These are phyloP conservation scores for Elegia similella DNA, from an alignment of 2,888 invertebrate species.

Conservation along the genomic window DNA sequence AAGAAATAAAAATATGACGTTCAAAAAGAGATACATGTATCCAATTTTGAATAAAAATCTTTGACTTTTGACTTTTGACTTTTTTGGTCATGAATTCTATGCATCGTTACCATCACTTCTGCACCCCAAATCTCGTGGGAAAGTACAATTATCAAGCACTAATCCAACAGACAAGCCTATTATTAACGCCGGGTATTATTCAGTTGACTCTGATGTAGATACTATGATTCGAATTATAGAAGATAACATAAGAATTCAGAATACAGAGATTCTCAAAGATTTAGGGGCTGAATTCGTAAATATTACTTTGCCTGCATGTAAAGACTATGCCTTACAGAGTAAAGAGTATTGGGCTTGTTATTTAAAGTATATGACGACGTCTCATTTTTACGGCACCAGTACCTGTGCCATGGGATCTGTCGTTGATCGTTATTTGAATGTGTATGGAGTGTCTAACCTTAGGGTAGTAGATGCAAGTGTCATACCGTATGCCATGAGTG, in stretches of 20 bases:
- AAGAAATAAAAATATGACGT: too few relatives aligned
- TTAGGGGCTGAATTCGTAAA: constrained; percentile 43
- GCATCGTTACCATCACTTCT: constrained; percentile 31
- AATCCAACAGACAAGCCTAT: constrained; percentile 79
- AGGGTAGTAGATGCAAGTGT: constrained; percentile 42
- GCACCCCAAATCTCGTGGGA: constrained; percentile 74
- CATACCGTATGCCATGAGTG: constrained; percentile 77
- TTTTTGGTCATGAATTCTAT: constrained; percentile 17
- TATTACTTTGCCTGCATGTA: constrained; percentile 26
- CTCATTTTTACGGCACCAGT: constrained; percentile 86
- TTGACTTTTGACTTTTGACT: too few relatives aligned
- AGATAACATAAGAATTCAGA: constrained; percentile 44
- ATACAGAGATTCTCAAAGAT: constrained; percentile 57
- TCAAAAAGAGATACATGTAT: too few relatives aligned
- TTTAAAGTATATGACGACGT: constrained; percentile 59
- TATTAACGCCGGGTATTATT: constrained; percentile 82
- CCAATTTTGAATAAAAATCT: too few relatives aligned
- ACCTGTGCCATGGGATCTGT: constrained; percentile 89
- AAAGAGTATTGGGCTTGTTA: constrained; percentile 44
- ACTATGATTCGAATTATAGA: constrained; percentile 55
- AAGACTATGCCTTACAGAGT: constrained; percentile 43
- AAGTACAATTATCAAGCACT: constrained; percentile 70
- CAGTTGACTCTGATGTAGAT: constrained; percentile 71
- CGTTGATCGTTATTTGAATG: constrained; percentile 80
- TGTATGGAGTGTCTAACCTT: constrained; percentile 30